Conservation (phyloP, 1,140 invertebrate species). For the Rhopalosiphum maidis region DNA sequence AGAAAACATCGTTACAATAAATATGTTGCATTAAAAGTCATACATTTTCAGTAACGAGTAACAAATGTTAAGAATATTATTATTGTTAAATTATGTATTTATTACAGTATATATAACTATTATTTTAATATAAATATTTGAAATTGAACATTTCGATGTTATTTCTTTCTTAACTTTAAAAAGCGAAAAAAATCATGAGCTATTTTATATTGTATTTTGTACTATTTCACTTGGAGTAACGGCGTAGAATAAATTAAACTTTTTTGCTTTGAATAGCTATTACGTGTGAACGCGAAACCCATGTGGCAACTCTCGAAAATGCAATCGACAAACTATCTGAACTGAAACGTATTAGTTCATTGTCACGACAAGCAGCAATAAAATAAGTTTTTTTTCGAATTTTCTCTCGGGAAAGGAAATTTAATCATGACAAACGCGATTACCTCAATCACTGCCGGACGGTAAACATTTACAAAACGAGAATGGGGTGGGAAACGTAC, state of each 20-base stretch:
- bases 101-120: not conserved
- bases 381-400: not conserved
- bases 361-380: not conserved
- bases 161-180: not conserved
- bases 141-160: not conserved
- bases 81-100: not conserved
- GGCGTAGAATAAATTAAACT: not conserved
- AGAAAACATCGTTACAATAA: too few relatives aligned
- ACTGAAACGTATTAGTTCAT: not conserved
- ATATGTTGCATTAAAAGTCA: not conserved
- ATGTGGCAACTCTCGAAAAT: not conserved
- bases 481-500: not conserved
- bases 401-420: not conserved
- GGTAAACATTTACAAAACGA: not conserved
- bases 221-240: not conserved
- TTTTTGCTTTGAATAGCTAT: not conserved
- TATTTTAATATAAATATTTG: not conserved
- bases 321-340: not conserved
- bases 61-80: not conserved
- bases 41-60: not conserved
- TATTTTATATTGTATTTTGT: not conserved
- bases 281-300: not conserved
- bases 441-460: not conserved
- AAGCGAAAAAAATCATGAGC: not conserved
- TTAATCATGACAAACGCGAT: not conserved